Evolutionary conservation across 2,113 vertebrate genomes (phyloP).

Genomic region (Megaceryle torquata): DNA sequence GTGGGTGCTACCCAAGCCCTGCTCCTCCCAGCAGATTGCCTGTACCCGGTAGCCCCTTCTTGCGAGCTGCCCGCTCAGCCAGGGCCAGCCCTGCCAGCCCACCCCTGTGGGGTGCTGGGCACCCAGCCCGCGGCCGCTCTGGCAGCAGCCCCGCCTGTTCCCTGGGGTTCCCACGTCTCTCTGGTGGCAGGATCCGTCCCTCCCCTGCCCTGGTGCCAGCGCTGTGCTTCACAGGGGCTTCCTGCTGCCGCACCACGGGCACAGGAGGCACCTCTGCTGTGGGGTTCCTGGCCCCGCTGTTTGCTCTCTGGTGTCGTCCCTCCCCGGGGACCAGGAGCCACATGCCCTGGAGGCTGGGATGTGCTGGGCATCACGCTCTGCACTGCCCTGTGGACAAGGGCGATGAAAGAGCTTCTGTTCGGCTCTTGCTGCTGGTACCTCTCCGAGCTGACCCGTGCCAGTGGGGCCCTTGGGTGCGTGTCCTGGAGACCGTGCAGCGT

Average conservation of each 20-base stretch:
- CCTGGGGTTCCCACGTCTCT: rapidly evolving
- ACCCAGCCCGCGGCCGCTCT: not conserved
- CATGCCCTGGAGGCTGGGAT: not conserved
- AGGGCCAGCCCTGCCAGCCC: not conserved
- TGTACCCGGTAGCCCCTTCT: not conserved
- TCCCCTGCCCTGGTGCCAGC: rapidly evolving
- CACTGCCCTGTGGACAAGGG: not conserved
- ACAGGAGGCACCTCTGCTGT: rapidly evolving
- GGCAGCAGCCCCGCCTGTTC: not conserved
- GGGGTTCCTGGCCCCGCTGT: rapidly evolving
- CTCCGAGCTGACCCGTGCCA: not conserved
- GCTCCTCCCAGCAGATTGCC: not conserved
- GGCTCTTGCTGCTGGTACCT: not conserved
- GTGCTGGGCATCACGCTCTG: not conserved
- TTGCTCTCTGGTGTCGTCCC: not conserved
- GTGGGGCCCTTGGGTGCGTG: rapidly evolving
- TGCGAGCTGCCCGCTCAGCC: not conserved
- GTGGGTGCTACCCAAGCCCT: not conserved
- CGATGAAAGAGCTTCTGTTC: not conserved
- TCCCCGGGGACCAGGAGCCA: not conserved
- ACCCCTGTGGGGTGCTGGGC: not conserved
- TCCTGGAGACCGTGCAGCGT: not conserved
- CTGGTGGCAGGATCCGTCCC: not conserved
- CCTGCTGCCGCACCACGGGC: rapidly evolving
- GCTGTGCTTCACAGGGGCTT: not conserved